A percentile compares a stretch with the other conserved stretches of the same genome.
Evolutionary conservation across 1,140 invertebrate genomes (phyloP).

Genomic region (Ips typographus): DNA sequence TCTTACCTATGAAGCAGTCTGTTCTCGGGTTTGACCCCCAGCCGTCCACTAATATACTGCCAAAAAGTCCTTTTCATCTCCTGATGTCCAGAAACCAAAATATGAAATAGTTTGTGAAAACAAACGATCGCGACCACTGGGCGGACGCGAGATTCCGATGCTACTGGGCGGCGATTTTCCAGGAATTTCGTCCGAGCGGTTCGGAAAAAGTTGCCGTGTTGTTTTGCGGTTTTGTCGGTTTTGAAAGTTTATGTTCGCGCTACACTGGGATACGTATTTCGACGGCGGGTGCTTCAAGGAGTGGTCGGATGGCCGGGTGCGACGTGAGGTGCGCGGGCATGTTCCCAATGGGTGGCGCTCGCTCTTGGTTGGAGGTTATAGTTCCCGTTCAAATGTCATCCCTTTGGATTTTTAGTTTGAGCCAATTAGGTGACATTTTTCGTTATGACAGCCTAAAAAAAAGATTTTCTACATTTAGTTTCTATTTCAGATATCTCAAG

Average conservation of each 20-base stretch:
- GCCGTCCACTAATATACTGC: not conserved
- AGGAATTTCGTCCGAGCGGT: not conserved
- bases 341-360: slow-evolving; percentile 19
- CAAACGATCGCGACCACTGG: not conserved
- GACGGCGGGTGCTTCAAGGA: slow-evolving; percentile 28
- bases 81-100: not conserved
- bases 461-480: too few relatives aligned
- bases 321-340: slow-evolving; percentile 29
- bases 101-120: not conserved
- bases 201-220: slow-evolving; percentile 6
- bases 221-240: slow-evolving; percentile 15
- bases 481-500: too few relatives aligned
- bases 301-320: slow-evolving; percentile 33
- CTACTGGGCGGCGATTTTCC: slow-evolving; percentile 4
- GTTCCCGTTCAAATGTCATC: slow-evolving; percentile 7
- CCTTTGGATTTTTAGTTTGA: too few relatives aligned
- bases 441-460: too few relatives aligned
- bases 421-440: too few relatives aligned
- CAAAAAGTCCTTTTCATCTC: slow-evolving; percentile 13
- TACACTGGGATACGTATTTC: slow-evolving; percentile 22
- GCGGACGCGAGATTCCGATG: not conserved
- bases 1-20: slow-evolving; percentile 30
- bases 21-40: slow-evolving; percentile 7
- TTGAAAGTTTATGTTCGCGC: slow-evolving; percentile 27
- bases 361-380: slow-evolving; percentile 23